Conservation (phyloP, 2,888 invertebrate species). For the Nemotelus nigrinus region DNA sequence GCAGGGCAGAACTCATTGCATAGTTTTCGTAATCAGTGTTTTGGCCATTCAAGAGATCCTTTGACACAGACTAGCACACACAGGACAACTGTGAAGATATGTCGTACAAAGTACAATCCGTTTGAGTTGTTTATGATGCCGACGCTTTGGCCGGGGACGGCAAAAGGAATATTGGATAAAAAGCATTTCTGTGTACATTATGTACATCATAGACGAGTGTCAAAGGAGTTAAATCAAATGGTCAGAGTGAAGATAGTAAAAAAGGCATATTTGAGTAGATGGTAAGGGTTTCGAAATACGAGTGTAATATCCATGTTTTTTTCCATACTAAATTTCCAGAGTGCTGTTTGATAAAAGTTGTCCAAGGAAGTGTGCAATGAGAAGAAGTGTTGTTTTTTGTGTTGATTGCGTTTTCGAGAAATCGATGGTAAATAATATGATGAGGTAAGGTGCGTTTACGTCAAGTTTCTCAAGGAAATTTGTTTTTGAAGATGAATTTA, state of each 20-base stretch:
- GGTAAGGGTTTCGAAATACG: background rate
- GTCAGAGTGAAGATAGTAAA: constrained; percentile 52
- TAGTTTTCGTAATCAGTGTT: constrained; percentile 13
- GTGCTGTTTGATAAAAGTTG: no score
- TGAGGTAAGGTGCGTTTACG: no score
- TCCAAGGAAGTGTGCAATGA: background rate
- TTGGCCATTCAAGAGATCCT: constrained; percentile 7
- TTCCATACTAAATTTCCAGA: background rate
- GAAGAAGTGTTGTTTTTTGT: background rate
- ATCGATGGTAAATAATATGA: no score
- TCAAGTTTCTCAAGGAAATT: no score
- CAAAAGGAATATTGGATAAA: background rate
- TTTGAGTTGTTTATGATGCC: no score
- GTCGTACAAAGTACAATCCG: no score
- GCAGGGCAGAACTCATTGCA: background rate
- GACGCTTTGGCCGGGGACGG: background rate
- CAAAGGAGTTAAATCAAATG: constrained; percentile 54
- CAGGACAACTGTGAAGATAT: no score
- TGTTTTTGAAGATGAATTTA: no score
- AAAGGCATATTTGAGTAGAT: constrained; percentile 5
- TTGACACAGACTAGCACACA: background rate
- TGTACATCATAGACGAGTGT: constrained; percentile 13
- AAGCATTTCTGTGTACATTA: constrained; percentile 37
- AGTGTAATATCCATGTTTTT: background rate
- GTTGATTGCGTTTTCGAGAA: no score